Conservation (phyloP, 2,113 vertebrate genomes). For the Myanophis thanlyinensis region DNA sequence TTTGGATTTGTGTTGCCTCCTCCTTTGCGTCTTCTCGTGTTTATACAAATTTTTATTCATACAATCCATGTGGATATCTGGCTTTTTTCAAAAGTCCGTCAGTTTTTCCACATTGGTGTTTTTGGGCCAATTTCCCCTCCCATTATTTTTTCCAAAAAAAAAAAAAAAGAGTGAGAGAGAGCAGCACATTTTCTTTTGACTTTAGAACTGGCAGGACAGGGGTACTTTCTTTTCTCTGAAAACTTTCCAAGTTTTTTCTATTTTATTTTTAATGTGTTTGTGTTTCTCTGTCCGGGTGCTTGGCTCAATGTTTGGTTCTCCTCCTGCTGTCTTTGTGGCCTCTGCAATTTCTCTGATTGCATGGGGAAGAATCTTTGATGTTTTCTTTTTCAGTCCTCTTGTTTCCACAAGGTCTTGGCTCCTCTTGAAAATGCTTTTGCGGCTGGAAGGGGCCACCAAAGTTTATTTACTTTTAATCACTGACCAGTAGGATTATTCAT, state of each 20-base stretch:
- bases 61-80: not conserved
- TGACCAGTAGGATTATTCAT: not conserved
- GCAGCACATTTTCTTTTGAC: not conserved
- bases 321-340: not conserved
- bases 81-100: conserved; percentile 12
- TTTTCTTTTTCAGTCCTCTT: not conserved
- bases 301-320: not conserved
- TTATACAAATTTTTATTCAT: not conserved
- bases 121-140: not conserved
- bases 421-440: not conserved
- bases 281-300: conserved; percentile 13
- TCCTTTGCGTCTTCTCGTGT: conserved; percentile 2
- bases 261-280: not conserved
- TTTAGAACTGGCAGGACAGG: fast-evolving
- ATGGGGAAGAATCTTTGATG: not conserved
- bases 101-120: conserved; percentile 13
- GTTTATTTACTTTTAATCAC: conserved; percentile 1
- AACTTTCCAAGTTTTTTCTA: not conserved
- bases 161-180: no score
- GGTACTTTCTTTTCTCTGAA: not conserved
- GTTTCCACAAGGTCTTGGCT: not conserved
- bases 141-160: not conserved
- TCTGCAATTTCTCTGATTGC: conserved; percentile 5
- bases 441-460: conserved; percentile 3
- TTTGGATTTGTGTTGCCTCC: conserved; percentile 11